Evolutionary conservation across 2,888 invertebrate genomes (phyloP), one percentile per base, ranked within the genome.

Genomic region (Geophilus truncorum): DNA sequence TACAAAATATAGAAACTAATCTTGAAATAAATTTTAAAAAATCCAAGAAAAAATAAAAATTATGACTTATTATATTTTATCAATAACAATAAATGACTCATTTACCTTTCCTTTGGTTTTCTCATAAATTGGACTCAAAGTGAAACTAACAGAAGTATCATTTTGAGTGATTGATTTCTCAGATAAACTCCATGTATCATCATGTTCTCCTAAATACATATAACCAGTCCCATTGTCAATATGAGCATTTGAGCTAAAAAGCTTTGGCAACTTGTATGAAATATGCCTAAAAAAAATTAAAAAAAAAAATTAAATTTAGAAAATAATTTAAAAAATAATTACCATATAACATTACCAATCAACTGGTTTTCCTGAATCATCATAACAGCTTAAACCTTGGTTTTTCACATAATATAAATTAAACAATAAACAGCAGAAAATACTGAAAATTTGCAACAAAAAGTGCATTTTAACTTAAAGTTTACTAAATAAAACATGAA

Each of bases 191-290:
- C 94, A 95, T 0, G 87, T 87, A 28, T 88, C 25, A 12, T 51
- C 81, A 12, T 81, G 79, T 0, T 86, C 84, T 5, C 85, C 83
- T 28, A 94, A 89, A 84, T 91, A 92, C 85, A 92, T 88, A 85
- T 94, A 94, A 0, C 91, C 92, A 12, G 91, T 87, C 0, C 95
- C 94, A 82, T 88, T 87, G 79, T 88, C 88, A 81, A 91, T 88
- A 21, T 90, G 84, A 0, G 89, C 87, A 84, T 90, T 90, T 0
- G 88, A 85, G 82, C 89, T 89, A 82, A 89, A 87, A 84, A 91
- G 89, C 84, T 90, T 90, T 0, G 94, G 94, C 82, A 94, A 85
- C 88, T 96, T 96, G 87, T 95, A 95, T 30, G 92, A 88, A 84
- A 94, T 92, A 87, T 91, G 96, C 96, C 95, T 96, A 84, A 6